Conservation (phyloP, 2,888 invertebrate genomes). For the Plebejus anna region DNA sequence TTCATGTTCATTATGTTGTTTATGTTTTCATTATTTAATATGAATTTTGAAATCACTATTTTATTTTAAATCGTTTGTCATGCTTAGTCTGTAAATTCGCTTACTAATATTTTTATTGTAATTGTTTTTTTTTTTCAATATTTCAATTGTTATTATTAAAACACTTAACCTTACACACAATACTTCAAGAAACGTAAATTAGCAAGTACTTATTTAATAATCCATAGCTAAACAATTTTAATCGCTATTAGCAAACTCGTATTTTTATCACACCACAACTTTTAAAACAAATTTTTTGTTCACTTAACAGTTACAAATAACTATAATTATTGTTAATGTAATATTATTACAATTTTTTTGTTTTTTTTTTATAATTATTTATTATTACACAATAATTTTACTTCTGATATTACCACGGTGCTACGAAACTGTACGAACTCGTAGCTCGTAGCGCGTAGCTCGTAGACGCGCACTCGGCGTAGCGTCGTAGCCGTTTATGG, state of each 20-base stretch:
- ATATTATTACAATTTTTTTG: neutral
- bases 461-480: slow-evolving; percentile 49
- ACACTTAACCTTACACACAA: neutral
- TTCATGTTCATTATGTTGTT: slow-evolving; percentile 30
- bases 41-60: too few species aligned
- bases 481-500: slow-evolving; percentile 47
- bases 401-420: neutral
- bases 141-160: neutral
- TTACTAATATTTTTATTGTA: too few species aligned
- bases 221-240: too few species aligned
- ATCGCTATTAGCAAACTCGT: neutral
- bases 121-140: too few species aligned
- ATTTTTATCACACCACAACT: neutral
- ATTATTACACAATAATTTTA: neutral
- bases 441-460: slow-evolving; percentile 31
- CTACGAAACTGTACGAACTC: neutral
- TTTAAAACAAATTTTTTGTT: neutral
- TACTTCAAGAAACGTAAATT: neutral
- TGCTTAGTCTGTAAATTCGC: too few species aligned
- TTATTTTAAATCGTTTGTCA: neutral
- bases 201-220: too few species aligned
- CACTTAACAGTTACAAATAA: neutral
- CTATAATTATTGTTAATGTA: neutral
- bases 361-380: too few species aligned
- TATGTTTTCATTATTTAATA: neutral